These are phyloP conservation scores for Acipenser oxyrinchus DNA, from an alignment of 2,797 vertebrate species.

Conservation along the genomic window DNA sequence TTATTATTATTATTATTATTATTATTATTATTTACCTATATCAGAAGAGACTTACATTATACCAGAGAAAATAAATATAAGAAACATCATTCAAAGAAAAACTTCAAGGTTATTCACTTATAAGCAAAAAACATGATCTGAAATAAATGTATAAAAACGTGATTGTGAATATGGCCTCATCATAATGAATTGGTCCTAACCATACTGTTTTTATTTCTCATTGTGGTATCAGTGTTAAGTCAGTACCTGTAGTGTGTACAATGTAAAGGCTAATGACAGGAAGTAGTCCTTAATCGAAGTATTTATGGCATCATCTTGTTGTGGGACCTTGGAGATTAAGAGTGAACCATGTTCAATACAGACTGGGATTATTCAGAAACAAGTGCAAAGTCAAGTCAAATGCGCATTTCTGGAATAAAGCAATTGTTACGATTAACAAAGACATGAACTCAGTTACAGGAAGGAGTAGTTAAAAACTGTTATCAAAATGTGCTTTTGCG, in stretches of 20 bases:
- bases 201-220: slow-evolving; percentile 5
- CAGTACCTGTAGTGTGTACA: slow-evolving; percentile 15
- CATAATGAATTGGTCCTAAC: background rate
- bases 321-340: slow-evolving; percentile 40
- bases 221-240: slow-evolving; percentile 12
- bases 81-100: no score
- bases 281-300: slow-evolving; percentile 52
- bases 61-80: no score
- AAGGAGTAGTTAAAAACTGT: background rate
- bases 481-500: no score
- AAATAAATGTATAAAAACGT: no score
- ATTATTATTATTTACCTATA: no score
- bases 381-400: background rate
- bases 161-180: no score
- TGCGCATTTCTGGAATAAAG: background rate
- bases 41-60: no score
- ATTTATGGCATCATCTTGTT: slow-evolving; percentile 50
- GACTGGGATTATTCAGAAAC: slow-evolving; percentile 15
- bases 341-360: slow-evolving; percentile 31
- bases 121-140: no score
- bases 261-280: slow-evolving; percentile 37
- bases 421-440: background rate
- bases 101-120: no score
- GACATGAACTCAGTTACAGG: background rate
- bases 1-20: no score